Conservation (phyloP, 2,797 vertebrate species). For the Pipistrellus nathusii region DNA sequence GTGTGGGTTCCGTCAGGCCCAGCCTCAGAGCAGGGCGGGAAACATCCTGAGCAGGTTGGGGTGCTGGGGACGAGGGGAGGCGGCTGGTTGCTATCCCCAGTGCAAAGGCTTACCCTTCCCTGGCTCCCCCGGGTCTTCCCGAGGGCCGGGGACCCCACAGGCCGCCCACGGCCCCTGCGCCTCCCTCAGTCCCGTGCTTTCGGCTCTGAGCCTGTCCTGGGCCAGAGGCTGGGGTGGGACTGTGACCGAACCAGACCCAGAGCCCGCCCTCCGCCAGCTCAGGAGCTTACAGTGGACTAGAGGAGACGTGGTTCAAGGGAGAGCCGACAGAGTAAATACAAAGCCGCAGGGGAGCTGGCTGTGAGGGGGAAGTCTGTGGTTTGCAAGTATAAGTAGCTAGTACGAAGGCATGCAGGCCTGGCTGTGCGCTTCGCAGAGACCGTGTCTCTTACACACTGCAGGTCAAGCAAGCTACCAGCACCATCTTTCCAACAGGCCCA, state of each 20-base stretch:
- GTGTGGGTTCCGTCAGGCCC: background rate
- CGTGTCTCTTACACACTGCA: background rate
- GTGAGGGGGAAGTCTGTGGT: background rate
- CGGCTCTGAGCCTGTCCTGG: background rate
- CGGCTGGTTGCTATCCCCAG: background rate
- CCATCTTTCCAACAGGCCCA: background rate
- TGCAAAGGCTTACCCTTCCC: slow-evolving; percentile 9
- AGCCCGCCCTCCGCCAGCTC: background rate
- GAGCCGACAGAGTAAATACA: background rate
- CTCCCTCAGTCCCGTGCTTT: background rate
- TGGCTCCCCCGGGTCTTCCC: background rate
- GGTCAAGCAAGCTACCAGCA: background rate
- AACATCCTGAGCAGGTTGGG: background rate
- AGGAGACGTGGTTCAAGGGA: background rate
- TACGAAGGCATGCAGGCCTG: background rate
- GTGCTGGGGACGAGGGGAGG: slow-evolving; percentile 17
- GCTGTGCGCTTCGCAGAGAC: background rate
- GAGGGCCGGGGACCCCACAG: background rate
- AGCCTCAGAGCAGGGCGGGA: background rate
- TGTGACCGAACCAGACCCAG: background rate
- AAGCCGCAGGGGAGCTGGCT: background rate
- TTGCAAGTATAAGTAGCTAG: background rate
- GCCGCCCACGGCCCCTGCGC: background rate
- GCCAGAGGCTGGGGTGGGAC: background rate
- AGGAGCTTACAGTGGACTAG: background rate